Base-by-base conservation (phyloP, 1,140 invertebrate genomes). In the Homarus americanus region DNA sequence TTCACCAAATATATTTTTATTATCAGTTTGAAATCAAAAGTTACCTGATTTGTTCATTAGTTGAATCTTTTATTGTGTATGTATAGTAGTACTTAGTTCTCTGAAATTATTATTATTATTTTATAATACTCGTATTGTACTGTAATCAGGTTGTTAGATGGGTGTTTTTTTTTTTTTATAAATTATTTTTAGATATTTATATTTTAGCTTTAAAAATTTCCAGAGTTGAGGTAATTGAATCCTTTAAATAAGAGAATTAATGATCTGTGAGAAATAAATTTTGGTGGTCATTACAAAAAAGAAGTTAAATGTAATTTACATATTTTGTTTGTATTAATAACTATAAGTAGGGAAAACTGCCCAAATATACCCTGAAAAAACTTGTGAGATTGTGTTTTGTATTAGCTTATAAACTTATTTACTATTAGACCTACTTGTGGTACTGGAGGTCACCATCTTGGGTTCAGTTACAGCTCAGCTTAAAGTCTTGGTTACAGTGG, bases 1-100 rank as follows among this genome's bases (percentile, higher is more conserved):
- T 41, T 76, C 20, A 76, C 73, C n/a, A n/a, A 41, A 76, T 24
- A 34, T 49, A 58, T 58, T 69, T 69, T 69, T 32, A 28, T 69
- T 32, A 28, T 69, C 28, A 69, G n/a, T 69, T 69, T 69, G 44
- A 17, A 79, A 79, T 79, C 76, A 79, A 79, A 79, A 79, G 76
- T 44, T 79, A 79, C 76, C 76, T 49, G 76, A 79, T 24, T 44
- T 44, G 44, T 49, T 28, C 36, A 20, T 49, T 79, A 49, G 76
- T 32, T 20, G 49, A n/a, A 44, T 38, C 17, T 40, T 76, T 5
- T 76, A 3, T 40, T 76, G 2, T 76, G 24, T 63, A 28, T 69
- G 63, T 69, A 32, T 69, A 32, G 63, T 69, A 34, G 63, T 76
- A 9, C 1, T 38, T 38, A 40, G 36, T 76, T 24, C 28, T 79